Evolutionary conservation across 2,797 vertebrate genomes (phyloP).

Genomic region (Argentina silus): DNA sequence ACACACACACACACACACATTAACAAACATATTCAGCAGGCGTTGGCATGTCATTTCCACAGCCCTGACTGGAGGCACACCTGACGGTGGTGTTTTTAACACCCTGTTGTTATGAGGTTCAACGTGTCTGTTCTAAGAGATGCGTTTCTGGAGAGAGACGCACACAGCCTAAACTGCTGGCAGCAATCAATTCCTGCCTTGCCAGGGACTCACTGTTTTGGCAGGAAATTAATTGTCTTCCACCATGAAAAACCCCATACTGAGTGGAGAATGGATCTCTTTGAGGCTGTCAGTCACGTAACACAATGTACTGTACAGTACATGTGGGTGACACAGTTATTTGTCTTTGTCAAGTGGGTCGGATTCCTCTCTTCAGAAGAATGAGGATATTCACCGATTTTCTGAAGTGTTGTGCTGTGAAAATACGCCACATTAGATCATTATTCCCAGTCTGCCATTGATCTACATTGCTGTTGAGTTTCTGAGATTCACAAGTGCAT

Average conservation of each 20-base stretch:
- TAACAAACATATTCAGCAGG: not conserved
- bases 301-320: too few relatives aligned
- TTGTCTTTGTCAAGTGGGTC: not conserved
- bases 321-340: not conserved
- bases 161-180: constrained; percentile 30
- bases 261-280: constrained; percentile 26
- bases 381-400: not conserved
- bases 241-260: constrained; percentile 28
- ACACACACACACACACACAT: not conserved
- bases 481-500: too few relatives aligned
- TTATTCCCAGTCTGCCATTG: not conserved
- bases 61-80: not conserved
- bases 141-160: too few relatives aligned
- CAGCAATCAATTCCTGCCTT: constrained; percentile 30
- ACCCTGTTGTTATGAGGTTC: too few relatives aligned
- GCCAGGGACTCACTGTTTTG: constrained; percentile 37
- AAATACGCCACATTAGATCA: not conserved
- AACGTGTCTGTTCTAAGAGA: too few relatives aligned
- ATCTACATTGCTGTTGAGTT: not conserved
- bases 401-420: not conserved
- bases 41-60: not conserved
- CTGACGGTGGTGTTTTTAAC: not conserved
- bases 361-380: not conserved
- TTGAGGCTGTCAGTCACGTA: constrained; percentile 10
- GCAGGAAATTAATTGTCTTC: constrained; percentile 38